A percentile compares a stretch with the other conserved stretches of the same genome.
phyloP scores from a whole-genome alignment of 2,113 vertebrate species.

The Heteronetta atricapilla region DNA sequence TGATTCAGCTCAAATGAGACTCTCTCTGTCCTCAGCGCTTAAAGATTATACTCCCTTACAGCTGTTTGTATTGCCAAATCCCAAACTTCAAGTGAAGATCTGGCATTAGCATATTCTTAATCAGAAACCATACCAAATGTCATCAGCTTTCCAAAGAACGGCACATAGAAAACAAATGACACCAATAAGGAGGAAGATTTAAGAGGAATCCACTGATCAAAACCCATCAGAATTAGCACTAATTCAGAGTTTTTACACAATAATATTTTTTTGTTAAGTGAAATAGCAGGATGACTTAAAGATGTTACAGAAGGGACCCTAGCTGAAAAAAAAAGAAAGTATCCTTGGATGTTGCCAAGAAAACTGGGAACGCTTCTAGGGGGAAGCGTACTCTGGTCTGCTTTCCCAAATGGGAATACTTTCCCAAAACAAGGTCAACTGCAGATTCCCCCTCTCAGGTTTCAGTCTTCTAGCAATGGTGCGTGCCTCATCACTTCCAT shows the following conservation, averaged over 20 bases:
- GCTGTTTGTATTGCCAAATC: background rate
- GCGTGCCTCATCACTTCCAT: background rate
- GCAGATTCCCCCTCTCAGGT: background rate
- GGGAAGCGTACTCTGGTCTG: background rate
- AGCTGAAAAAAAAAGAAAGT: background rate
- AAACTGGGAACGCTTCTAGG: background rate
- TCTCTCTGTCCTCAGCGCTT: background rate
- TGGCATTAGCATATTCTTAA: background rate
- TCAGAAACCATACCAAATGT: background rate
- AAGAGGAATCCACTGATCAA: background rate
- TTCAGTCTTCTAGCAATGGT: background rate
- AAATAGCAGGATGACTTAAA: background rate
- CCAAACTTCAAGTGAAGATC: background rate
- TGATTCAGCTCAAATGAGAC: constrained; percentile 24
- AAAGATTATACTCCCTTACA: background rate
- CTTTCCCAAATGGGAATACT: background rate
- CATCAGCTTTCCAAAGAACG: background rate
- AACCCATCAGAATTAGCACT: background rate
- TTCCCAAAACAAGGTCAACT: background rate
- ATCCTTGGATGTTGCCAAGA: background rate
- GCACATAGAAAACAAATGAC: background rate
- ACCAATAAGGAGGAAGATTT: background rate
- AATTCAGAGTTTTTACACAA: background rate
- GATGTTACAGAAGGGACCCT: background rate
- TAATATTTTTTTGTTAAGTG: background rate